Base-by-base conservation (phyloP, 2,113 vertebrate species). In the Stigmatopora nigra region DNA sequence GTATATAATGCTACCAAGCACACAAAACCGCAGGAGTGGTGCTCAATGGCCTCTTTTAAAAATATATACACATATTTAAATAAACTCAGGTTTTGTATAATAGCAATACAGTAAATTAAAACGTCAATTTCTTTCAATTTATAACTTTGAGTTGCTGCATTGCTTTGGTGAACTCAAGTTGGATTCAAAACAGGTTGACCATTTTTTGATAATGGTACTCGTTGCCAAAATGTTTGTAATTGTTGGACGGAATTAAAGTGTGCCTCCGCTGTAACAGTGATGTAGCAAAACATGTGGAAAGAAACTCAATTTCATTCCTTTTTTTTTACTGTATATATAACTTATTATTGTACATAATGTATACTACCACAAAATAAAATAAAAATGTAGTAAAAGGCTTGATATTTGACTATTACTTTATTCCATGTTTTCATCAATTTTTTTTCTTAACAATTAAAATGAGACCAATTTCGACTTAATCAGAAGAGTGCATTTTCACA, bases 311-410 rank as follows among this genome's bases (percentile, higher is more conserved):
- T 53, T 72, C 74, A 75, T n/a, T n/a, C n/a, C n/a, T n/a, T n/a
- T n/a, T n/a, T n/a, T n/a, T n/a, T 79, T 85, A 79, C 67, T 92
- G 88, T 90, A 91, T 88, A 92, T 91, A 91, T 92, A 92, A 92
- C 79, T 92, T 92, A 92, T 92, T 92, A 88, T 75, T 92, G 90
- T 91, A 91, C 84, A 90, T 89, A 87, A 78, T 82, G 67, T 83
- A 87, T 81, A 69, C 82, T 78, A 83, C 71, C 82, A 79, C 88
- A 89, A 89, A 87, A 60, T 41, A 10, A 41, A 41, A 41, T 31
- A 89, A 48, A 14, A 14, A 15, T 31, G 22, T 3, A 25, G 25
- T 31, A 31, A 56, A 56, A 5, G 58, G 31, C 13, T 48, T 68
- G 15, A 49, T 52, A 8, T 63, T 16, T 60, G 51, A 20, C 4